Percentiles rank a stretch among this genome's conserved stretches.
phyloP scores from a whole-genome alignment of 2,888 invertebrate genomes.

The Pasiphila rectangulata region DNA sequence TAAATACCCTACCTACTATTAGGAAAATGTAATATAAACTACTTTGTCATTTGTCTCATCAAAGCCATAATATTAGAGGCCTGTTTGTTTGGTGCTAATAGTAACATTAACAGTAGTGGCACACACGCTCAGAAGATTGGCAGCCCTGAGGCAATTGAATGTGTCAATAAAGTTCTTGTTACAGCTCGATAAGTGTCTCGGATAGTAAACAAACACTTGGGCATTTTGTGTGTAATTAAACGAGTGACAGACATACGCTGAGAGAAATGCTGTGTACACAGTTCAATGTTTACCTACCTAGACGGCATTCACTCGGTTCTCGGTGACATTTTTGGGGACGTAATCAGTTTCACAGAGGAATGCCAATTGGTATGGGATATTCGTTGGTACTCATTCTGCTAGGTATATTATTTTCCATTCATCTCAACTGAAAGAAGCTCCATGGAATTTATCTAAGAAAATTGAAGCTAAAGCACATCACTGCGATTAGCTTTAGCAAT shows the following conservation, averaged over 20 bases:
- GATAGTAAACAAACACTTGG: slow-evolving; percentile 60
- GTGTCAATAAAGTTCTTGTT: slow-evolving; percentile 66
- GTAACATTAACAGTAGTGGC: slow-evolving; percentile 2
- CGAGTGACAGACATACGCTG: slow-evolving; percentile 35
- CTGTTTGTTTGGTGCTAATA: slow-evolving; percentile 9
- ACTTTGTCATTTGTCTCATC: slow-evolving; percentile 1
- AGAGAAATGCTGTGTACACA: slow-evolving; percentile 24
- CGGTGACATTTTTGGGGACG: slow-evolving; percentile 12
- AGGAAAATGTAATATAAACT: background rate
- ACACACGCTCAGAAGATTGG: slow-evolving; percentile 16
- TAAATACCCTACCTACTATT: background rate
- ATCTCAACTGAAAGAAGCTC: too few species aligned
- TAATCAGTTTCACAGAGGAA: slow-evolving; percentile 7
- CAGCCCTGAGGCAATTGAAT: slow-evolving; percentile 52
- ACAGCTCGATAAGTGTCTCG: slow-evolving; percentile 61
- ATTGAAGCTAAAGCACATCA: too few species aligned
- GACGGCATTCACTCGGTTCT: slow-evolving; percentile 13
- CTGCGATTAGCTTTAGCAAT: too few species aligned
- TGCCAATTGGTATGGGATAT: slow-evolving; percentile 1
- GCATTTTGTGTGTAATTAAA: slow-evolving; percentile 73
- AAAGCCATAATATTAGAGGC: slow-evolving; percentile 11
- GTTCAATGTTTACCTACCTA: slow-evolving; percentile 11
- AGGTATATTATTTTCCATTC: too few species aligned
- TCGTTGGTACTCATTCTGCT: background rate
- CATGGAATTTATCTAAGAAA: too few species aligned